These are phyloP conservation scores for Enhydra lutris DNA, from an alignment of 2,113 vertebrate species.

Conservation along the genomic window DNA sequence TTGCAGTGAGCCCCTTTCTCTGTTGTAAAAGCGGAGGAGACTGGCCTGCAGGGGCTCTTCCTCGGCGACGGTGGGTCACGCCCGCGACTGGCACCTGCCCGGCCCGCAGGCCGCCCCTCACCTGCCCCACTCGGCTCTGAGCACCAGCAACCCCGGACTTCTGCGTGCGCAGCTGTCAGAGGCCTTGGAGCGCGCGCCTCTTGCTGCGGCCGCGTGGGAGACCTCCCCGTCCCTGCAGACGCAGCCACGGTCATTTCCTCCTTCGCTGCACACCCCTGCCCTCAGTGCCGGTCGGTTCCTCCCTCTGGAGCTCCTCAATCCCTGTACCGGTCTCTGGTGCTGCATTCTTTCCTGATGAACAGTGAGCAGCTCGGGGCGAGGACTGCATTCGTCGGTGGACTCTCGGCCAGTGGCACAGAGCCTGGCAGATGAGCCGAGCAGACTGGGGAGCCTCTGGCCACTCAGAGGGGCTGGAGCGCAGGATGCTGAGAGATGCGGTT, in stretches of 20 bases:
- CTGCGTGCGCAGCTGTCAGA: neutral
- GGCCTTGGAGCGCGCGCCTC: neutral
- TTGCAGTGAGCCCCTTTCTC: neutral
- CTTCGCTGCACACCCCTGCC: neutral
- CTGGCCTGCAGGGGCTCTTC: neutral
- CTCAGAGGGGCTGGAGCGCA: neutral
- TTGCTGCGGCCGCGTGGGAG: neutral
- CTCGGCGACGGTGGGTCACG: rapidly evolving
- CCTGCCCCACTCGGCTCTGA: neutral
- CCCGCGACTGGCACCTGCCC: rapidly evolving
- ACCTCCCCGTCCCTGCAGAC: neutral
- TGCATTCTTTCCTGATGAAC: neutral
- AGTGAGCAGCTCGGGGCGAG: neutral
- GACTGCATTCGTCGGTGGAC: neutral
- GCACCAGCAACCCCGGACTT: neutral
- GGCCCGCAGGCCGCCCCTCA: too few species aligned
- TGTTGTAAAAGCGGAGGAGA: neutral
- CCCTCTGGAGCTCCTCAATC: neutral
- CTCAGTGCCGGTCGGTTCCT: neutral
- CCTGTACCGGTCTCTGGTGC: neutral
- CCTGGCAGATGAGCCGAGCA: neutral
- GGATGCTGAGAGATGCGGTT: neutral
- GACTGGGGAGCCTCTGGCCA: neutral
- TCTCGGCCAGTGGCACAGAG: neutral
- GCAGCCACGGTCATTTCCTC: neutral